These are phyloP conservation scores for Seira sanloemensis DNA, from an alignment of 2,888 invertebrate species.

Conservation along the genomic window DNA sequence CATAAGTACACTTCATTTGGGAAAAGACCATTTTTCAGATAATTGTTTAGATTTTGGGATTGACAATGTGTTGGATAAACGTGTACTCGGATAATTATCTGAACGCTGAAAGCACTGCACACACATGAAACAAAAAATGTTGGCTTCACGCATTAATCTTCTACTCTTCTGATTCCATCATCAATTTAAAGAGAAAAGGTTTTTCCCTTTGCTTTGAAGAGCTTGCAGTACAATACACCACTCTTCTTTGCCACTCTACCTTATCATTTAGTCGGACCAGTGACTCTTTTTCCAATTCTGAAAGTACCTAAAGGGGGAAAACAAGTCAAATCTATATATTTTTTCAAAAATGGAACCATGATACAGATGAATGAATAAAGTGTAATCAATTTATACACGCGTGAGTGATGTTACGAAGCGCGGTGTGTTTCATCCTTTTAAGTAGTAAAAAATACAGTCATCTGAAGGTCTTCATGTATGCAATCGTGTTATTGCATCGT, in stretches of 20 bases:
- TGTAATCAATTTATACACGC: slow-evolving; percentile 44
- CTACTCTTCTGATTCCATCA: not conserved
- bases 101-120: not conserved
- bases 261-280: slow-evolving; percentile 28
- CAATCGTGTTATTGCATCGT: not conserved
- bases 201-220: too few species aligned
- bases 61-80: not conserved
- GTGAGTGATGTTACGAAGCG: slow-evolving; percentile 31
- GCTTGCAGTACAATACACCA: too few species aligned
- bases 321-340: too few species aligned
- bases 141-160: too few species aligned
- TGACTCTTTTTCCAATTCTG: slow-evolving; percentile 23
- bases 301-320: slow-evolving; percentile 3
- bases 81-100: not conserved
- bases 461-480: not conserved
- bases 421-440: not conserved
- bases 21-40: not conserved
- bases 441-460: not conserved
- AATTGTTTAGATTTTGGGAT: not conserved
- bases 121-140: not conserved
- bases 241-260: too few species aligned
- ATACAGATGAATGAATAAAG: slow-evolving; percentile 47
- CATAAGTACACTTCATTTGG: too few species aligned
- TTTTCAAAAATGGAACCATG: not conserved
- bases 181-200: not conserved